These are phyloP conservation scores for Solen grandis DNA, from an alignment of 1,140 invertebrate species.

Conservation along the genomic window DNA sequence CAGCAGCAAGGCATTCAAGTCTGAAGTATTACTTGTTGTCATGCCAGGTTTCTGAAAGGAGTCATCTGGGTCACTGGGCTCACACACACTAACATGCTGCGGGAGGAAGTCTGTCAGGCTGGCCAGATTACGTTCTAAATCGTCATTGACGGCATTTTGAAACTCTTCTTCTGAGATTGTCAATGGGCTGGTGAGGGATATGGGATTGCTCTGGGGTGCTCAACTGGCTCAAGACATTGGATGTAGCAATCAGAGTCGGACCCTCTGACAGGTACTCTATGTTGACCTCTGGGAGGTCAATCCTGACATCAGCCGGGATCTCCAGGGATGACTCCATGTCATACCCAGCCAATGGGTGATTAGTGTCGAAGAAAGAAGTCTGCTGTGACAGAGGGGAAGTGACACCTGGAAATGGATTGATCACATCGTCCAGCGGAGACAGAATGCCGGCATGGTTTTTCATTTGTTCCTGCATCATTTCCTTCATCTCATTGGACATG, in stretches of 20 bases:
- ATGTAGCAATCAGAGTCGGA: slow-evolving; percentile 55
- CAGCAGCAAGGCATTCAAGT: background rate
- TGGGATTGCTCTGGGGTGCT: slow-evolving; percentile 11
- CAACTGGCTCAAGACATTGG: slow-evolving; percentile 54
- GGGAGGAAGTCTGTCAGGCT: slow-evolving; percentile 20
- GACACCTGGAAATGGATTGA: slow-evolving; percentile 40
- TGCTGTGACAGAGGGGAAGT: slow-evolving; percentile 29
- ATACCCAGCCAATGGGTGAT: slow-evolving; percentile 32
- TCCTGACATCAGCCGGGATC: slow-evolving; percentile 32
- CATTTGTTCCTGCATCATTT: slow-evolving; percentile 65
- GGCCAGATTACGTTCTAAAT: slow-evolving; percentile 67
- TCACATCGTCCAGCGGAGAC: slow-evolving; percentile 44
- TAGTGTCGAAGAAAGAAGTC: slow-evolving; percentile 48
- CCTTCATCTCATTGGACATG: slow-evolving; percentile 68
- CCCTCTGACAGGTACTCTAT: slow-evolving; percentile 61
- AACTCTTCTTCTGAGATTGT: slow-evolving; percentile 70
- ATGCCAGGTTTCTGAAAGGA: too few species aligned
- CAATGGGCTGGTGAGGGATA: slow-evolving; percentile 27
- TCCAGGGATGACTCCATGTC: slow-evolving; percentile 50
- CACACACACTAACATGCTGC: slow-evolving; percentile 40
- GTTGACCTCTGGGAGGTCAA: slow-evolving; percentile 55
- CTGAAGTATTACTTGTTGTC: background rate
- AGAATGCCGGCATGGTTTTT: slow-evolving; percentile 46
- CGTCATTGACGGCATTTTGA: slow-evolving; percentile 71
- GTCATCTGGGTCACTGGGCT: slow-evolving; percentile 14